Evolutionary conservation across 2,888 invertebrate genomes (phyloP).

Genomic region (Ectemnius continuus): DNA sequence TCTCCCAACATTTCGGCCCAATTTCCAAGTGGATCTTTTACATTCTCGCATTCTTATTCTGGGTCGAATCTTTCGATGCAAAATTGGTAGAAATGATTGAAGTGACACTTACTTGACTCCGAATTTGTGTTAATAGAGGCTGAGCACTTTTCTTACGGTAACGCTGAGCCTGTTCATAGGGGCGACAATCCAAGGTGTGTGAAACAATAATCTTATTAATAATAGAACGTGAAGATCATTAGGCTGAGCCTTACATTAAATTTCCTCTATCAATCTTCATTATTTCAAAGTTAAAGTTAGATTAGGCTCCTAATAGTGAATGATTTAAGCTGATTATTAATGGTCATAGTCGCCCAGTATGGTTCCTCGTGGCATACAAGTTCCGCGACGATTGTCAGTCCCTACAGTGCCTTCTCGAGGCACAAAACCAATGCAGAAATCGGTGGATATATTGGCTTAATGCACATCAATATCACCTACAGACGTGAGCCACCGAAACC

Average conservation of each 20-base stretch:
- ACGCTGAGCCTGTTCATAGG: slow-evolving; percentile 95
- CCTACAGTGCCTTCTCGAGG: slow-evolving; percentile 93
- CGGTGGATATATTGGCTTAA: slow-evolving; percentile 94
- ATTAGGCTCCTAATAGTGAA: background rate
- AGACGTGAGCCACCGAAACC: slow-evolving; percentile 82
- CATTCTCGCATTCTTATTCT: no score
- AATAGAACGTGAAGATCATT: background rate
- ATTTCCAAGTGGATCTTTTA: no score
- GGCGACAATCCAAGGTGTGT: slow-evolving; percentile 92
- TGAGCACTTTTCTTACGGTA: slow-evolving; percentile 94
- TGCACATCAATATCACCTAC: slow-evolving; percentile 96
- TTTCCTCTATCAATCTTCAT: background rate
- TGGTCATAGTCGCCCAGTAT: slow-evolving; percentile 86
- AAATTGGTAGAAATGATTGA: no score
- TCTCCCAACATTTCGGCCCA: no score
- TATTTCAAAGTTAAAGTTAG: background rate
- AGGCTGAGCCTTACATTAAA: background rate
- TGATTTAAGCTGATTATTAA: background rate
- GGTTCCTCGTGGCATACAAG: slow-evolving; percentile 97
- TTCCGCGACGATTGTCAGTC: slow-evolving; percentile 87
- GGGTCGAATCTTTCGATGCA: no score
- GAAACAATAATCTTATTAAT: background rate
- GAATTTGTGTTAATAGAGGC: slow-evolving; percentile 82
- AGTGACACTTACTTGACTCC: no score
- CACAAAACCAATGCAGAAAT: slow-evolving; percentile 93